Base-by-base conservation (phyloP, 2,797 vertebrate genomes). In the Tangara arthus region DNA sequence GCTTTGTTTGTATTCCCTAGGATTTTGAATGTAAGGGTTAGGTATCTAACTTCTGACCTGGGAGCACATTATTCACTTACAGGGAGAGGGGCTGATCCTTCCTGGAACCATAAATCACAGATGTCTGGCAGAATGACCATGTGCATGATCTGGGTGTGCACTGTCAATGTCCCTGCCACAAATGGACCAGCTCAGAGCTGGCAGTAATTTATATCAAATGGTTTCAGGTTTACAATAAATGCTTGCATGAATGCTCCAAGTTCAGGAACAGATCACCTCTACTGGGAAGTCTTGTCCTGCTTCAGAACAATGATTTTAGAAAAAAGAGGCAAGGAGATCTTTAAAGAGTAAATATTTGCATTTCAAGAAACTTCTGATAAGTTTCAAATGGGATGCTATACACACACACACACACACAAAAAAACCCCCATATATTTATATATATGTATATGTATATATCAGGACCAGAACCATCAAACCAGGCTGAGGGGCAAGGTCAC, bases 201-300 rank as follows among this genome's bases (percentile, higher is more conserved):
- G 28, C 61, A 90, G 66, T 69, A 89, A 86, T 89, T 96, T 71
- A 89, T 47, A 80, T 30, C 41, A 92, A 85, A 30, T 3, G 6
- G 46, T 72, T 93, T 89, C 82, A 87, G 41, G 32, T 85, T 91
- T 93, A 79, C 63, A 71, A 9, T 65, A 75, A 95, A 75, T 52
- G 35, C 24, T 60, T 75, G 22, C 35, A 42, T 65, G 71, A 56
- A 82, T 84, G 32, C n/a, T 90, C 32, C 50, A 32, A 37, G 63
- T 46, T 85, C 52, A 65, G 42, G 35, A 87, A n/a, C 24, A 53
- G 47, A 78, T 68, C 35, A 39, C 23, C 21, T 61, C 17, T 70
- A 15, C 27, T 66, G 37, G 55, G 70, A 92, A 94, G 37, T 6
- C 47, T 77, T 84, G 15, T 63, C 39, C 50, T 80, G 35, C 34